These are phyloP conservation scores for Anseranas semipalmata DNA, from an alignment of 2,113 vertebrate species.

Conservation along the genomic window DNA sequence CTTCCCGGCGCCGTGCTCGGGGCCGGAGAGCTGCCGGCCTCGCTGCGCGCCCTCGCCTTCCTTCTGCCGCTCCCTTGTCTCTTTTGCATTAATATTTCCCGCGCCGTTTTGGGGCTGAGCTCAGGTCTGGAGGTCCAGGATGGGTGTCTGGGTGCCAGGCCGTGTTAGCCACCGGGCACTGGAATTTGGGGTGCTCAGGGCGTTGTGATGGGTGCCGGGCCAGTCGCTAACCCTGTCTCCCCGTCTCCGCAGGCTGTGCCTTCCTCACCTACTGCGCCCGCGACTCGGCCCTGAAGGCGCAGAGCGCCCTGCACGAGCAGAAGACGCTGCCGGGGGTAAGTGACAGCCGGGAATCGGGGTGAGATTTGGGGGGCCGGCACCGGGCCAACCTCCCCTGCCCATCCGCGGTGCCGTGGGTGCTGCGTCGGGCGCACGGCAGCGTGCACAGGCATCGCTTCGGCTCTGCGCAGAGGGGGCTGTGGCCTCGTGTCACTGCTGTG, in stretches of 20 bases:
- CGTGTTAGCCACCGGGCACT: not conserved
- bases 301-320: slow-evolving; percentile 60
- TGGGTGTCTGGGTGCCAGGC: not conserved
- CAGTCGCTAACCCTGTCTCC: not conserved
- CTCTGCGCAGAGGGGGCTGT: not conserved
- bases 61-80: rapidly evolving
- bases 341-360: rapidly evolving
- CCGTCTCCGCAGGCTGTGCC: slow-evolving; percentile 43
- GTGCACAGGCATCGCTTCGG: not conserved
- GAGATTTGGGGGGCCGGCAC: not conserved
- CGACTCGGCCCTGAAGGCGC: slow-evolving; percentile 46
- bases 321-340: slow-evolving; percentile 64
- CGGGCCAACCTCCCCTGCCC: not conserved
- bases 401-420: not conserved
- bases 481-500: not conserved
- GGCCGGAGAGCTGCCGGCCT: rapidly evolving
- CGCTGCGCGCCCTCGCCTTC: not conserved
- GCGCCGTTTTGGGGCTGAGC: not conserved
- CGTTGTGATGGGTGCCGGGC: rapidly evolving
- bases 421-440: not conserved
- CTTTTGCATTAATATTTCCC: not conserved
- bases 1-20: not conserved
- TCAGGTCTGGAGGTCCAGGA: not conserved
- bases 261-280: slow-evolving; percentile 71
- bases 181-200: not conserved